phyloP scores from a whole-genome alignment of 1,140 invertebrate genomes.

The Leptinotarsa texana region DNA sequence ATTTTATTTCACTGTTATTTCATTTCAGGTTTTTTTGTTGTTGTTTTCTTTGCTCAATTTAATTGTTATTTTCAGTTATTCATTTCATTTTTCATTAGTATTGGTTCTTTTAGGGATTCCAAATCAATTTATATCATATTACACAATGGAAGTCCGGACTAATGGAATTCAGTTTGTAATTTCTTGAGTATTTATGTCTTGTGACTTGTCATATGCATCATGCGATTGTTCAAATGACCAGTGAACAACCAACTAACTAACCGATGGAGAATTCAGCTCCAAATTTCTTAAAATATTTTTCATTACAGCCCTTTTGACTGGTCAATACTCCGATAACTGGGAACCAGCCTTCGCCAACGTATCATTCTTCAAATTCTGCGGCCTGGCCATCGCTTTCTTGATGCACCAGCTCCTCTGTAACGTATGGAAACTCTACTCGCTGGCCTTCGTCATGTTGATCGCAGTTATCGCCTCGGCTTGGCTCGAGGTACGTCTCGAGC shows the following conservation, averaged over 20 bases:
- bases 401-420: conserved; percentile 57
- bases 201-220: too few species aligned
- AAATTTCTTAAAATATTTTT: conserved; percentile 10
- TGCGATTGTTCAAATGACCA: too few species aligned
- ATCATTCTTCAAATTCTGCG: conserved; percentile 55
- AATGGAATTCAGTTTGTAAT: too few species aligned
- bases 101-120: too few species aligned
- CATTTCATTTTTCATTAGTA: too few species aligned
- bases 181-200: too few species aligned
- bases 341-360: conserved; percentile 57
- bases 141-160: too few species aligned
- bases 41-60: too few species aligned
- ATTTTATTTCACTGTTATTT: too few species aligned
- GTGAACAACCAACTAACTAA: background rate
- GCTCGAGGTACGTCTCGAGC: conserved; percentile 53
- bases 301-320: conserved; percentile 56
- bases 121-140: too few species aligned
- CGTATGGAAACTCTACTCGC: conserved; percentile 56
- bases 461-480: conserved; percentile 55
- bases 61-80: too few species aligned
- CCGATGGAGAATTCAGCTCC: background rate
- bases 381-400: conserved; percentile 55
- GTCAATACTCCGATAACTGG: conserved; percentile 56
- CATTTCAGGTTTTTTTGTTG: too few species aligned
- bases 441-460: conserved; percentile 52